Conservation (phyloP, 2,888 invertebrate species). For the Marasmarcha lunaedactyla region DNA sequence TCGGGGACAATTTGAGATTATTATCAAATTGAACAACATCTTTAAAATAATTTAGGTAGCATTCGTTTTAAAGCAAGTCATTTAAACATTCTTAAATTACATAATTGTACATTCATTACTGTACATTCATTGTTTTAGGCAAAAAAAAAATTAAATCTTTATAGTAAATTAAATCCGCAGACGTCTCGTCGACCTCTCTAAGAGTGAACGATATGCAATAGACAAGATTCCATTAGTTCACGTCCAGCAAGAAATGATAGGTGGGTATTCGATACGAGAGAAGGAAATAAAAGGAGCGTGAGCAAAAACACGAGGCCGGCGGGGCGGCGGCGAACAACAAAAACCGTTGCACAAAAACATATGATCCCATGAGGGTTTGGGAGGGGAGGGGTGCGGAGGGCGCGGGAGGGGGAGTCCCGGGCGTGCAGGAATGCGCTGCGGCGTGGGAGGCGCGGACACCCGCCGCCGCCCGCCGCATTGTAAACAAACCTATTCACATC, state of each 20-base stretch:
- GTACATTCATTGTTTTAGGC: too few relatives aligned
- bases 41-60: not conserved
- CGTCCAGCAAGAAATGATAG: slow-evolving; percentile 39
- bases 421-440: slow-evolving; percentile 68
- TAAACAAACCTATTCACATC: slow-evolving; percentile 60
- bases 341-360: slow-evolving; percentile 71
- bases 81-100: too few relatives aligned
- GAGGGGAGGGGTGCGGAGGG: slow-evolving; percentile 25
- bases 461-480: slow-evolving; percentile 44
- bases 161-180: too few relatives aligned
- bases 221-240: slow-evolving; percentile 17
- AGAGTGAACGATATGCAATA: not conserved
- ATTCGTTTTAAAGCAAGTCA: too few relatives aligned
- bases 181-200: not conserved
- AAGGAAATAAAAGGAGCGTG: slow-evolving; percentile 51
- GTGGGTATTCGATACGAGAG: slow-evolving; percentile 33
- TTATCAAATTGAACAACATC: not conserved
- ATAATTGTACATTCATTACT: too few relatives aligned
- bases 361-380: slow-evolving; percentile 64
- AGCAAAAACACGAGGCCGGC: slow-evolving; percentile 61
- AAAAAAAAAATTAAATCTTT: too few relatives aligned
- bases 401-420: slow-evolving; percentile 40
- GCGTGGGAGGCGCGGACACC: slow-evolving; percentile 63
- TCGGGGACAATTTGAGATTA: not conserved
- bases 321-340: slow-evolving; percentile 67